phyloP scores from a whole-genome alignment of 2,888 invertebrate species.

The Mesoligia furuncula region DNA sequence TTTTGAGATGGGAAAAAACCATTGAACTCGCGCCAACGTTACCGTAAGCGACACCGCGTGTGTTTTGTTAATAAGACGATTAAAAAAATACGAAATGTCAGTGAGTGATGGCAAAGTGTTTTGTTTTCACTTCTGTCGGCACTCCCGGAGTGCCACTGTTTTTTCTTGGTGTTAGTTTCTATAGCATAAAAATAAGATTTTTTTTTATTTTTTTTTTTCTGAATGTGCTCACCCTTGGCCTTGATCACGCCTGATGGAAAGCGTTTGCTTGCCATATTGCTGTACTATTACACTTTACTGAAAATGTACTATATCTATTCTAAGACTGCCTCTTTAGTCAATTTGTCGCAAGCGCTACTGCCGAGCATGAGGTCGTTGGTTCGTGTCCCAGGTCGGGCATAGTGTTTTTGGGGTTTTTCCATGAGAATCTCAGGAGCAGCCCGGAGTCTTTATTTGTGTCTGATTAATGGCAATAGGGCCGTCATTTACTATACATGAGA shows the following conservation, averaged over 20 bases:
- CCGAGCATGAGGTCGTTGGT: not conserved
- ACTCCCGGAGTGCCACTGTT: no score
- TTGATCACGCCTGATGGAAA: not conserved
- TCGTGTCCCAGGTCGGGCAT: not conserved
- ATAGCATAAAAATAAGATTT: not conserved
- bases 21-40: no score
- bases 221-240: not conserved
- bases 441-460: not conserved
- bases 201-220: not conserved
- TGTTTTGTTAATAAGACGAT: no score
- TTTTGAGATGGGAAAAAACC: no score
- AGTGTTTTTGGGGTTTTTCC: not conserved
- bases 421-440: not conserved
- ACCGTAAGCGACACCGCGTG: no score
- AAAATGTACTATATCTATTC: not conserved
- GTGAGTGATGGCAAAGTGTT: no score
- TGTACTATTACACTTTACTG: not conserved
- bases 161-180: not conserved
- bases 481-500: not conserved
- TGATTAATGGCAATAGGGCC: no score
- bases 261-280: not conserved
- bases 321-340: not conserved
- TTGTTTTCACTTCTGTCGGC: no score
- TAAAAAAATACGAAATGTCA: no score
- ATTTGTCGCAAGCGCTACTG: not conserved